These are phyloP conservation scores for Drosophila longiperda DNA, from an alignment of 2,888 invertebrate genomes.

Conservation along the genomic window DNA sequence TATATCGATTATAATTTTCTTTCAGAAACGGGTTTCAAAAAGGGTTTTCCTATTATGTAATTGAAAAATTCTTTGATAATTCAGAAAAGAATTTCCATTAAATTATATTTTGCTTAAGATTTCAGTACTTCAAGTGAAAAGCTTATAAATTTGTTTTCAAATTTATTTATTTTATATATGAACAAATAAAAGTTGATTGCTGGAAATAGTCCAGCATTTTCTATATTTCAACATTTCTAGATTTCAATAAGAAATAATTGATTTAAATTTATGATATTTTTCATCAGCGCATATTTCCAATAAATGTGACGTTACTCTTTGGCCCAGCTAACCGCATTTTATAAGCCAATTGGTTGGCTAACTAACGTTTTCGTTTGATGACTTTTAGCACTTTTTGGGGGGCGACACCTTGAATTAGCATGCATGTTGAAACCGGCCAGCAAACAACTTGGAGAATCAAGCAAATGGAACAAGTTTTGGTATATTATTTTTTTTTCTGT, in stretches of 20 bases:
- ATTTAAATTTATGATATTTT: no score
- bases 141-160: neutral
- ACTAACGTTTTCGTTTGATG: neutral
- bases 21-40: neutral
- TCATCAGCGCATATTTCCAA: neutral
- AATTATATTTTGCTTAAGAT: neutral
- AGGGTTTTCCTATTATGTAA: no score
- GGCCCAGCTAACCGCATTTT: neutral
- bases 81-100: neutral
- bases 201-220: neutral
- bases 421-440: slow-evolving; percentile 1
- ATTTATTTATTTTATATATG: no score
- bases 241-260: neutral
- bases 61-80: neutral
- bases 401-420: slow-evolving; percentile 22
- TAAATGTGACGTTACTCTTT: neutral
- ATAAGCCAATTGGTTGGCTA: neutral
- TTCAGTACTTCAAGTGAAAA: neutral
- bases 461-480: slow-evolving; percentile 10
- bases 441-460: slow-evolving; percentile 13
- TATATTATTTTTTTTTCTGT: neutral
- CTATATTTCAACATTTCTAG: neutral
- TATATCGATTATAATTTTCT: neutral
- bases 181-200: neutral
- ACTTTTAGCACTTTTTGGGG: slow-evolving; percentile 28